Percentiles rank a stretch among this genome's conserved stretches.
Evolutionary conservation across 64 coral and sea anemone species (phyloP).

Genomic region (Orbicella faveolata): DNA sequence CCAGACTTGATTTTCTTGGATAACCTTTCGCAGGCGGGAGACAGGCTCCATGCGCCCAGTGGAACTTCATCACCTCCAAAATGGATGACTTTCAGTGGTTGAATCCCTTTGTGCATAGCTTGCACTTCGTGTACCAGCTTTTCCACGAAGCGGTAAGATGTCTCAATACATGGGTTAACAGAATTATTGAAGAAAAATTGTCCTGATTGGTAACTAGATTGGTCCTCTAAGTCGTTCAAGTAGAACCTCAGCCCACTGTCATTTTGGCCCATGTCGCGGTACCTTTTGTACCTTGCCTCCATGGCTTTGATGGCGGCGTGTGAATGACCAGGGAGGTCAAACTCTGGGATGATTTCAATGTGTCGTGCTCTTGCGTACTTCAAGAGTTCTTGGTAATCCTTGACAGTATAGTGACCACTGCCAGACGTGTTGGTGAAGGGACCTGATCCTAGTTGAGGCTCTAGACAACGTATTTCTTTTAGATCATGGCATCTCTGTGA

Average conservation of each 20-base stretch:
- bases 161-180: conserved; percentile 79
- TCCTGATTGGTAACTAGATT: conserved; percentile 61
- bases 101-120: conserved; percentile 61
- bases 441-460: conserved; percentile 80
- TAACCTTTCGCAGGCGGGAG: conserved; percentile 48
- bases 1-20: conserved; percentile 30
- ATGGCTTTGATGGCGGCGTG: conserved; percentile 78
- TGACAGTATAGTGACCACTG: conserved; percentile 57
- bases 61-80: conserved; percentile 88
- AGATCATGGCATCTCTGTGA: conserved; percentile 81
- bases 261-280: background rate
- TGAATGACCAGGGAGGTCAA: conserved; percentile 86
- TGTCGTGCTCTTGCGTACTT: conserved; percentile 59
- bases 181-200: conserved; percentile 79
- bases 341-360: conserved; percentile 81
- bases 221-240: conserved; percentile 41
- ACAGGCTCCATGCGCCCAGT: conserved; percentile 67
- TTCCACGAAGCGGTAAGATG: conserved; percentile 65
- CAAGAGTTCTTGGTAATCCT: conserved; percentile 76
- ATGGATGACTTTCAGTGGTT: conserved; percentile 78
- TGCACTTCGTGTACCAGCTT: conserved; percentile 64
- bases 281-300: conserved; percentile 47
- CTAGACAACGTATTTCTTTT: conserved; percentile 49
- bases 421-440: conserved; percentile 54
- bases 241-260: conserved; percentile 18